Conservation (phyloP, 2,888 invertebrate species). For the Chesias legatella region DNA sequence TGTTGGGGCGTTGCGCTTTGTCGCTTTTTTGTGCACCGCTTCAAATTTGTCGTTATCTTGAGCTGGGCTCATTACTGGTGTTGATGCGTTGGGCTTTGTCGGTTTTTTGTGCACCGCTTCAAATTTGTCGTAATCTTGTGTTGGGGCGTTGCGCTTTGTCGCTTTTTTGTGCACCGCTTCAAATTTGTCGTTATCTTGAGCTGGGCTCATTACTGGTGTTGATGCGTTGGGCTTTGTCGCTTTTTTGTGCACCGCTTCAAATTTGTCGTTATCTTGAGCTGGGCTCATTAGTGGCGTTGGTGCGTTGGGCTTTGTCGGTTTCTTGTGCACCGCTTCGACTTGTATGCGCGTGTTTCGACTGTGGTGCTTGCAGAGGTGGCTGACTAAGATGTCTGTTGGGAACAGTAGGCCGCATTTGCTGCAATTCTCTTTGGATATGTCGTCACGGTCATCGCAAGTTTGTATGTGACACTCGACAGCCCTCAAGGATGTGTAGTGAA, state of each 20-base stretch:
- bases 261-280: conserved; percentile 14
- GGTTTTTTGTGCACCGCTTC: conserved; percentile 10
- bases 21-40: conserved; percentile 5
- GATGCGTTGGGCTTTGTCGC: too few species aligned
- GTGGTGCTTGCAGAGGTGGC: conserved; percentile 44
- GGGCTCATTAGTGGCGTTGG: too few species aligned
- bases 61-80: too few species aligned
- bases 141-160: too few species aligned
- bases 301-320: background rate
- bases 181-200: conserved; percentile 20
- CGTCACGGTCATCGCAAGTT: conserved; percentile 17
- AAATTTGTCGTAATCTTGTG: conserved; percentile 17
- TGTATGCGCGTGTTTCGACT: conserved; percentile 25
- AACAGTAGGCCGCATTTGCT: conserved; percentile 42
- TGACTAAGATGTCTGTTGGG: conserved; percentile 38
- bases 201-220: too few species aligned
- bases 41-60: conserved; percentile 22
- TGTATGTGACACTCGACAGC: conserved; percentile 35
- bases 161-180: conserved; percentile 11
- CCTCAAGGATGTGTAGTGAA: conserved; percentile 39
- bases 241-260: conserved; percentile 18
- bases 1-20: background rate
- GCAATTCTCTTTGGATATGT: conserved; percentile 37
- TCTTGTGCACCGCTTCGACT: conserved; percentile 14
- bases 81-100: too few species aligned